Evolutionary conservation across 2,113 vertebrate genomes (phyloP).

Genomic region (Scortum barcoo): DNA sequence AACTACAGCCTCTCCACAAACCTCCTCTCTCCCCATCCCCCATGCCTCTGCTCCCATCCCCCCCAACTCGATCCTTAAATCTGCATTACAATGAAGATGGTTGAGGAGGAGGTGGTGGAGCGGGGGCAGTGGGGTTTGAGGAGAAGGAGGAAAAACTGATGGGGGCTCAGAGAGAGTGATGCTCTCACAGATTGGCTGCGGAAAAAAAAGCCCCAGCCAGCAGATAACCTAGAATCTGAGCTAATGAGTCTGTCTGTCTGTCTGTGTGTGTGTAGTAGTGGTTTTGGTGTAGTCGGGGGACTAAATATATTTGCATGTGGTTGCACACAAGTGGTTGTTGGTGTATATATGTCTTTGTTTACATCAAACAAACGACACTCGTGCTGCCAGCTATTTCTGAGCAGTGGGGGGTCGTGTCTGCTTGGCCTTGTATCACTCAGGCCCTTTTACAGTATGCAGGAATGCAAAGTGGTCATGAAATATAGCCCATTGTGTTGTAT

Average conservation of each 20-base stretch:
- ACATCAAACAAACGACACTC: constrained; percentile 50
- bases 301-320: constrained; percentile 55
- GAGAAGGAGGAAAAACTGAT: constrained; percentile 27
- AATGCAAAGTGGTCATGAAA: constrained; percentile 35
- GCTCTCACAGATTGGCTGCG: constrained; percentile 60
- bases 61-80: constrained; percentile 65
- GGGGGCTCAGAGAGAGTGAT: constrained; percentile 64
- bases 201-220: constrained; percentile 16
- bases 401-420: constrained; percentile 33
- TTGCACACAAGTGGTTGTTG: constrained; percentile 58
- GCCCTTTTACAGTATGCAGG: background rate
- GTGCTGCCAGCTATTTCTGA: constrained; percentile 30
- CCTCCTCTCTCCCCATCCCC: constrained; percentile 48
- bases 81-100: constrained; percentile 79
- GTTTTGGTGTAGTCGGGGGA: too few relatives aligned
- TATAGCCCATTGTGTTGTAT: constrained; percentile 39
- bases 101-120: constrained; percentile 21
- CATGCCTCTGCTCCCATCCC: constrained; percentile 53
- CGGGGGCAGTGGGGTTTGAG: constrained; percentile 1
- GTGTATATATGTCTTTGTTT: constrained; percentile 53
- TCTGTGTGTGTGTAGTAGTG: background rate
- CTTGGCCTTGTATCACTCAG: background rate
- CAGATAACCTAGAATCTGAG: constrained; percentile 52
- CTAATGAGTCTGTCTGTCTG: constrained; percentile 36
- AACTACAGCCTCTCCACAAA: constrained; percentile 59